phyloP scores from a whole-genome alignment of 2,888 invertebrate genomes.

The Habroteleia sp. region DNA sequence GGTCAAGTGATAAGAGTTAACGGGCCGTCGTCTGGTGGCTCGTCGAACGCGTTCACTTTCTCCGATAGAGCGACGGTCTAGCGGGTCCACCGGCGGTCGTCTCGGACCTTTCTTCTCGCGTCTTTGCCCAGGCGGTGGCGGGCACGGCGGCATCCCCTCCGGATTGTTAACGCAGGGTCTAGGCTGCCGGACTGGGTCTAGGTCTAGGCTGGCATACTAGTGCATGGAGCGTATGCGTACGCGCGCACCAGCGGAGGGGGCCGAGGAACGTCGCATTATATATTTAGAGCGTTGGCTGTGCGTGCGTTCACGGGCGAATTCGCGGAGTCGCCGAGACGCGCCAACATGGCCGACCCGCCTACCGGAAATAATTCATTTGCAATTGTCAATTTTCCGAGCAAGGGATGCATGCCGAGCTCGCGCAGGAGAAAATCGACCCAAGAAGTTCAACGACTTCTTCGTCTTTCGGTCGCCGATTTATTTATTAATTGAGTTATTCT shows the following conservation, averaged over 20 bases:
- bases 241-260: constrained; percentile 41
- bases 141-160: constrained; percentile 56
- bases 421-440: constrained; percentile 40
- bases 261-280: too few relatives aligned
- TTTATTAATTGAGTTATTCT: constrained; percentile 9
- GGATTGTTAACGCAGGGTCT: constrained; percentile 69
- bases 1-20: constrained; percentile 52
- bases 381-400: constrained; percentile 76
- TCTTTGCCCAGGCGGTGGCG: constrained; percentile 56
- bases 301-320: constrained; percentile 62
- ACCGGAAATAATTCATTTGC: constrained; percentile 80
- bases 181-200: constrained; percentile 80
- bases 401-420: constrained; percentile 18
- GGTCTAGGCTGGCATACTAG: constrained; percentile 77
- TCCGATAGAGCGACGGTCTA: constrained; percentile 70
- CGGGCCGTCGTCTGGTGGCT: constrained; percentile 18
- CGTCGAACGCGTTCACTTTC: constrained; percentile 69
- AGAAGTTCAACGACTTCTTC: constrained; percentile 46
- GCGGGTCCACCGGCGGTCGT: constrained; percentile 60
- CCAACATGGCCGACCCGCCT: constrained; percentile 66
- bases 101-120: constrained; percentile 65
- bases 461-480: background rate
- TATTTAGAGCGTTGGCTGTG: constrained; percentile 69
- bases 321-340: constrained; percentile 59
- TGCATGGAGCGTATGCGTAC: constrained; percentile 47